Evolutionary conservation across 2,888 invertebrate genomes (phyloP), one percentile per base, ranked within the genome.

Genomic region (Thymelicus acteon): DNA sequence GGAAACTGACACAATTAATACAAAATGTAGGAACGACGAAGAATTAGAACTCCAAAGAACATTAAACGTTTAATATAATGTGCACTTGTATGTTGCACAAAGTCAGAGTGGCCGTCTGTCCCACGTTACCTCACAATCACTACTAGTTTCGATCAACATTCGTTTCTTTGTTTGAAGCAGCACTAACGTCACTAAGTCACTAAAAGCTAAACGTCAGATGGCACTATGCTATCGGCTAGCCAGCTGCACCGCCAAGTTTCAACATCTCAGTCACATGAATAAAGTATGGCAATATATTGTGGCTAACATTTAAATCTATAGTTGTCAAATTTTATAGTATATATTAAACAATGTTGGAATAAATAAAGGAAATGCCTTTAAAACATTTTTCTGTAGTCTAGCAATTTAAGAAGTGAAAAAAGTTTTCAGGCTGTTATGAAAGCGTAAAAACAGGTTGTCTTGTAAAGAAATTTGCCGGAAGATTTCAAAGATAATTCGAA

Each of bases 151-250:
- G 91, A 90, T 91, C 88, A 90, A 84, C 83, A 87, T 91, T 93
- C 91, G 91, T 90, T 92, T 90, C 84, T 83, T 92, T 90, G 88
- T 90, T 89, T 87, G 89, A 89, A 90, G 90, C 88, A 83, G 88
- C 86, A 86, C 88, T 89, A 89, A 84, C 84, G 82, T 86, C 82
- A 84, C 90, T 91, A 90, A 86, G 67, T 73, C 71, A 83, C 80
- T 87, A 87, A 90, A 90, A 90, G 90, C 92, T 92, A 91, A 82
- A 82, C 84, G 87, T 92, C 90, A 88, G 92, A 93, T 93, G 93
- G 93, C 93, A 93, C 93, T 84, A 84, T 86, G 87, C 90, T 88
- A 87, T 85, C 89, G 79, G 86, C 87, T 86, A 87, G 88, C 87
- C 77, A 75, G 49, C 73, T 74, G 75, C 77, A 75, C 78, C 79